phyloP scores from a whole-genome alignment of 2,797 vertebrate genomes.

The Kryptopterus vitreolus region DNA sequence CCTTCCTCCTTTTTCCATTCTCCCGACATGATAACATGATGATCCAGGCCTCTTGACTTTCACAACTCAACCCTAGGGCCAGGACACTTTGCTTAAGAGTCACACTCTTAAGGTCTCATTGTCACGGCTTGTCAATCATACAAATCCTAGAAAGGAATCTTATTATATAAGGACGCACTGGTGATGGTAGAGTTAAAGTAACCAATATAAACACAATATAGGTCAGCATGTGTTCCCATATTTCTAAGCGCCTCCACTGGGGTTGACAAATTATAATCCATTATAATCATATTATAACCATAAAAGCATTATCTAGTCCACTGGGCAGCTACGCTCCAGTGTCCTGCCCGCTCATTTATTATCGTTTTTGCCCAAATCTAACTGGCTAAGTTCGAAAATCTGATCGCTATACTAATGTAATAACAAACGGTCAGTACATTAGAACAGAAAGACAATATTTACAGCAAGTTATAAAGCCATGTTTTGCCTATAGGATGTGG shows the following conservation, averaged over 20 bases:
- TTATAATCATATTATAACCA: not conserved
- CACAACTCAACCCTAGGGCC: conserved; percentile 46
- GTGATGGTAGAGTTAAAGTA: not conserved
- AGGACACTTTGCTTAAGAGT: conserved; percentile 54
- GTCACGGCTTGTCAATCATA: conserved; percentile 43
- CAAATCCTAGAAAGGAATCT: not conserved
- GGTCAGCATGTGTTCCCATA: not conserved
- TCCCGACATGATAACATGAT: conserved; percentile 36
- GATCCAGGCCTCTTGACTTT: conserved; percentile 50
- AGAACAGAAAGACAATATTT: not conserved
- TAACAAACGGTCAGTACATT: not conserved
- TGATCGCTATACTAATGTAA: not conserved
- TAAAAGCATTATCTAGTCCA: not conserved
- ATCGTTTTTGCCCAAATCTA: not conserved
- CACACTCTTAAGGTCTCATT: conserved; percentile 47
- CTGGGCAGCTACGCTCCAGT: not conserved
- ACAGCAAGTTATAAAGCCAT: not conserved
- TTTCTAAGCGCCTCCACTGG: not conserved
- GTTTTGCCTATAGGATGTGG: not conserved
- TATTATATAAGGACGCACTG: not conserved
- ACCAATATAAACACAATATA: not conserved
- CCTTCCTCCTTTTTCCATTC: not conserved
- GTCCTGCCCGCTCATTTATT: not conserved
- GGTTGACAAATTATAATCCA: not conserved
- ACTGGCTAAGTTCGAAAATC: not conserved